A percentile compares a stretch with the other conserved stretches of the same genome.
phyloP scores from a whole-genome alignment of 2,888 invertebrate species.

The Amblyteles armatorius region DNA sequence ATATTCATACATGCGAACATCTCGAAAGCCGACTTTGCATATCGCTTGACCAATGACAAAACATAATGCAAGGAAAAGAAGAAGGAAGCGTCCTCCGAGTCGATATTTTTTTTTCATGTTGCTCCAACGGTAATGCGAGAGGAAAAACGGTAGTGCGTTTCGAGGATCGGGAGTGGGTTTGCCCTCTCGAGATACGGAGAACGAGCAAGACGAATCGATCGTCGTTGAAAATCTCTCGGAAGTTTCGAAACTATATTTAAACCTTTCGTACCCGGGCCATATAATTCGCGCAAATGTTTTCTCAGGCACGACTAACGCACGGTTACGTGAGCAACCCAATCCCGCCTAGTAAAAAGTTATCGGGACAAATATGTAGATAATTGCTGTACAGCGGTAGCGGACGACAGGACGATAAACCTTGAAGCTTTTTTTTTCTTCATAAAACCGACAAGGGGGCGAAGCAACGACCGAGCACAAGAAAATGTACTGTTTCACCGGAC shows the following conservation, averaged over 20 bases:
- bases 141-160: slow-evolving; percentile 21
- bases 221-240: slow-evolving; percentile 34
- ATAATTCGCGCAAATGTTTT: slow-evolving; percentile 11
- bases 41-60: slow-evolving; percentile 38
- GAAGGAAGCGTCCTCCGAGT: neutral
- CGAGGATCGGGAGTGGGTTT: slow-evolving; percentile 23
- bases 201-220: slow-evolving; percentile 20
- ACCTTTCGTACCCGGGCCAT: slow-evolving; percentile 6
- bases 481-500: neutral
- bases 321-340: neutral
- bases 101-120: neutral
- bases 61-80: slow-evolving; percentile 11
- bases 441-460: neutral
- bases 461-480: slow-evolving; percentile 39
- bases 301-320: slow-evolving; percentile 1
- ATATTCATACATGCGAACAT: slow-evolving; percentile 42
- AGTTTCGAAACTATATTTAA: slow-evolving; percentile 41
- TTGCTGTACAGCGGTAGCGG: neutral
- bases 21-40: slow-evolving; percentile 48
- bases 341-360: neutral
- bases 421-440: slow-evolving; percentile 10
- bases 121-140: slow-evolving; percentile 4
- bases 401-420: neutral
- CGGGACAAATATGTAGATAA: slow-evolving; percentile 5
- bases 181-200: slow-evolving; percentile 24